phyloP scores from a whole-genome alignment of 2,797 vertebrate species.

The Sardinella longiceps region DNA sequence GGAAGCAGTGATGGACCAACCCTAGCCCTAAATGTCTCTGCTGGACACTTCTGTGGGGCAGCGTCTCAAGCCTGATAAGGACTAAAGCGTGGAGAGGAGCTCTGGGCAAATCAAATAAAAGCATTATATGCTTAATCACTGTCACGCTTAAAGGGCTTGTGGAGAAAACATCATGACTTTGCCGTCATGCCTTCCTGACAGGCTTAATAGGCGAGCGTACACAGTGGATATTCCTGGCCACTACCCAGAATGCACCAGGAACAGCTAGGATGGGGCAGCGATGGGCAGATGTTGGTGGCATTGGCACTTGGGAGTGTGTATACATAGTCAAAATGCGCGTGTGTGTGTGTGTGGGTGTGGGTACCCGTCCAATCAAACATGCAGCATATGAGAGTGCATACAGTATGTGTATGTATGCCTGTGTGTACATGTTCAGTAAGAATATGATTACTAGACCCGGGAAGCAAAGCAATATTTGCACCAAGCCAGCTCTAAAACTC shows the following conservation, averaged over 20 bases:
- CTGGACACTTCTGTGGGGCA: not conserved
- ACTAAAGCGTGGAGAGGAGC: not conserved
- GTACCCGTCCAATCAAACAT: no score
- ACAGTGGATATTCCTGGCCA: slow-evolving; percentile 21
- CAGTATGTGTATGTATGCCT: not conserved
- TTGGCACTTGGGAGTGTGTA: no score
- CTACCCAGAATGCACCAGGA: slow-evolving; percentile 27
- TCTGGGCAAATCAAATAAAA: slow-evolving; percentile 38
- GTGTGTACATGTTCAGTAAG: not conserved
- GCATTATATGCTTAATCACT: slow-evolving; percentile 43
- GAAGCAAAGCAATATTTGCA: not conserved
- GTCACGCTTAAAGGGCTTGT: slow-evolving; percentile 40
- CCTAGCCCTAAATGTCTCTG: no score
- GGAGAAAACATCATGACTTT: slow-evolving; percentile 23
- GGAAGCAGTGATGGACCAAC: not conserved
- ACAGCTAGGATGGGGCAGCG: not conserved
- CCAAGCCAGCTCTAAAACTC: not conserved
- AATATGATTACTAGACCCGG: not conserved
- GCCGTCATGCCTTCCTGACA: slow-evolving; percentile 12
- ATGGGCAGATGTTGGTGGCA: not conserved
- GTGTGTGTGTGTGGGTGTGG: slow-evolving; percentile 2
- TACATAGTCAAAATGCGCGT: not conserved
- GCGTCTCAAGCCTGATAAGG: not conserved
- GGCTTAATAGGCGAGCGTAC: slow-evolving; percentile 13
- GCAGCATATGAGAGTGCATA: no score